Conservation (phyloP, 2,797 vertebrate species). For the Sebastes alutus region DNA sequence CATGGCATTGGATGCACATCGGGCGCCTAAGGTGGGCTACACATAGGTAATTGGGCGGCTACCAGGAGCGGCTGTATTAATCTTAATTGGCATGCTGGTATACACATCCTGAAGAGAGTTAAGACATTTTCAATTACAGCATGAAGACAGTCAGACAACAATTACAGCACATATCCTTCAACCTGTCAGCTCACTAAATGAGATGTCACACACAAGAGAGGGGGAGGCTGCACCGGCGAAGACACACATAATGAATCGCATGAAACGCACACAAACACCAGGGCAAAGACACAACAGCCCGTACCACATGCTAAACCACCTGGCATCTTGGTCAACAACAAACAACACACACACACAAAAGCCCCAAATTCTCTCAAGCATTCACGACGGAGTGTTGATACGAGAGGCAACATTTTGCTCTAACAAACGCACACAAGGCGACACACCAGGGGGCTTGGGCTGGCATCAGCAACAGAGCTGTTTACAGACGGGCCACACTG, state of each 20-base stretch:
- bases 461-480: constrained; percentile 65
- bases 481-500: constrained; percentile 71
- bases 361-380: constrained; percentile 10
- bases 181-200: constrained; percentile 65
- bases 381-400: constrained; percentile 38
- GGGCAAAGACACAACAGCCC: constrained; percentile 1
- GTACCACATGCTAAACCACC: neutral
- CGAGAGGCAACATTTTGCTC: constrained; percentile 43
- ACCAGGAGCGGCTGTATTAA: constrained; percentile 34
- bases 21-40: neutral
- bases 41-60: constrained; percentile 48
- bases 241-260: constrained; percentile 38
- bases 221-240: neutral
- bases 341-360: neutral
- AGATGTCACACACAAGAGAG: constrained; percentile 58
- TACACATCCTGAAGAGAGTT: constrained; percentile 59
- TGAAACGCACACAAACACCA: constrained; percentile 10
- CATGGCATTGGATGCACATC: neutral
- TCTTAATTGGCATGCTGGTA: constrained; percentile 49
- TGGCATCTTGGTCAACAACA: constrained; percentile 18
- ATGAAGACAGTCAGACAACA: constrained; percentile 66
- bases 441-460: constrained; percentile 46
- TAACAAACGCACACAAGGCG: constrained; percentile 52
- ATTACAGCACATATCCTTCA: constrained; percentile 75
- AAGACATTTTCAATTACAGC: constrained; percentile 74